These are phyloP conservation scores for Callorhinus ursinus DNA, from an alignment of 2,113 vertebrate genomes.

Conservation along the genomic window DNA sequence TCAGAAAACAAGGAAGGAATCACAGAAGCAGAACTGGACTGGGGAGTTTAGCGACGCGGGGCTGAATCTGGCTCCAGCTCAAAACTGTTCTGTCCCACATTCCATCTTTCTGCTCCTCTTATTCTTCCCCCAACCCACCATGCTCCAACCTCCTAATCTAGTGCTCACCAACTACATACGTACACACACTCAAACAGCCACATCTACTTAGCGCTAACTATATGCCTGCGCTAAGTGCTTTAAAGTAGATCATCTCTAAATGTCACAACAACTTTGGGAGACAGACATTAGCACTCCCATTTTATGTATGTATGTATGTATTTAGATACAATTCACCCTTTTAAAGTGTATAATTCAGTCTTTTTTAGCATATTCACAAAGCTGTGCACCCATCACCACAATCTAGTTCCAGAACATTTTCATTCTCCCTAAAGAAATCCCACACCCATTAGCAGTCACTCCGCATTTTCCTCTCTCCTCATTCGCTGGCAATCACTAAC, in stretches of 20 bases:
- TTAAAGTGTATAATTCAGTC: not conserved
- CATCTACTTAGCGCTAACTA: not conserved
- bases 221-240: not conserved
- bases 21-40: not conserved
- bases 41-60: not conserved
- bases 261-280: not conserved
- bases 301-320: not conserved
- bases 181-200: not conserved
- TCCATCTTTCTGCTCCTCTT: not conserved
- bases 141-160: not conserved
- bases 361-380: conserved; percentile 15
- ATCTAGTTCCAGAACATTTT: conserved; percentile 16
- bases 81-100: not conserved
- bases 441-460: not conserved
- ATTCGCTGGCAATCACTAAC: not conserved
- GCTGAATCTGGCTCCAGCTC: not conserved
- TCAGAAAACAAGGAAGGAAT: not conserved
- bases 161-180: not conserved
- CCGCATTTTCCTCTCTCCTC: not conserved
- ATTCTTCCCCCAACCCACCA: not conserved
- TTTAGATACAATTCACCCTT: not conserved
- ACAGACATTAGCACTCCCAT: not conserved
- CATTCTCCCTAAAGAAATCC: not conserved
- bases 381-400: not conserved
- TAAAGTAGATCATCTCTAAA: not conserved